Base-by-base conservation (phyloP, 2,113 vertebrate species). In the Amphiprion percula region DNA sequence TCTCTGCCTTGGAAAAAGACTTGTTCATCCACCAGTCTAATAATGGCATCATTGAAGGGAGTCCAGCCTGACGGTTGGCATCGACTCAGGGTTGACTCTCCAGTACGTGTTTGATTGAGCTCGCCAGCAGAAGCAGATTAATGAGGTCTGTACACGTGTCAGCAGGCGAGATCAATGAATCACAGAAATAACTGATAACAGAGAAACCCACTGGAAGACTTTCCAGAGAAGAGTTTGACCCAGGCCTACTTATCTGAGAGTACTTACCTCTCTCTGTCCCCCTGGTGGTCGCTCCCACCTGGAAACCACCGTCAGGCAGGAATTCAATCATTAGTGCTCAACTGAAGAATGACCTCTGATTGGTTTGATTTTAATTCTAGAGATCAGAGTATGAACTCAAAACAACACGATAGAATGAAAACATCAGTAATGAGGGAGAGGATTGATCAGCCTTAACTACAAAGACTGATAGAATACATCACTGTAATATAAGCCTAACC, bases 71-170 rank as follows among this genome's bases (percentile, higher is more conserved):
- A 67, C 60, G 58, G 54, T 23, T 80, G 71, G 82, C 75, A 55
- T 60, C 4, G n/a, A 46, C 24, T 59, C 61, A 37, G 54, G 66
- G 54, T 74, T 9, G 8, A 60, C 65, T 72, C 58, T 79, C 15
- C 66, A 30, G 61, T 55, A 49, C 44, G 44, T 63, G 59, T 82
- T 72, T 88, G 76, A 88, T 69, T 80, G 71, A 76, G 69, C 50
- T 56, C 78, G 67, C 63, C 50, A 30, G 55, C 30, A 70, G 49
- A 49, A 62, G 54, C 74, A 73, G 44, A 85, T 79, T 85, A 82
- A 83, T 67, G 77, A 73, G 54, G 62, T 68, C 59, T 39, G 24
- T 17, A 23, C 41, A 23, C 52, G 17, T 54, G 73, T 55, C 77
- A 68, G 58, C 77, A 68, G 58, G 50, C 37, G 50, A 66, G 47